Base-by-base conservation (phyloP, 35 echinoderm and acorn worm genomes). In the Holothuria glaberrima region DNA sequence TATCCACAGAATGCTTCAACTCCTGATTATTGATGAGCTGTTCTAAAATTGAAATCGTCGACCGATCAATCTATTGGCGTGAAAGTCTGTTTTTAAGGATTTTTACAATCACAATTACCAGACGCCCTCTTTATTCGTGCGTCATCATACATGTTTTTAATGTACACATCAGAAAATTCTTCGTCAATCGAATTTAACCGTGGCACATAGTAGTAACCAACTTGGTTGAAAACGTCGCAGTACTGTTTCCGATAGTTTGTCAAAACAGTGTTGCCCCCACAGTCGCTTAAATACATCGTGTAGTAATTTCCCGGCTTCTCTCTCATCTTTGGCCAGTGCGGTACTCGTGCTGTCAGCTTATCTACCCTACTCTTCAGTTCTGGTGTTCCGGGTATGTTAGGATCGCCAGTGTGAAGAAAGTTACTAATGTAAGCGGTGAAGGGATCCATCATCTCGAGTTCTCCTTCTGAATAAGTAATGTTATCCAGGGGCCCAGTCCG, bases 321-420 rank as follows among this genome's bases (percentile, higher is more conserved):
- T 60, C 48, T 60, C 57, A 82, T 60, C 27, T 82, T 82, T 10
- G 79, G 79, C 79, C 79, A 82, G 38, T 58, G 27, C 10, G 57
- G 57, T 22, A 29, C 21, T 45, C 38, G 48, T 12, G 41, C 79
- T 60, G 38, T 18, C 30, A 82, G 54, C 48, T 82, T 82, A 3
- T 36, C 30, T 58, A 58, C 25, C 48, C 18, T 82, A 13, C 38
- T 58, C 30, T 30, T 59, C 27, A 86, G 22, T 45, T 86, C 83
- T 33, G 83, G 83, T 20, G 83, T 67, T 46, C 88, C 88, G 18
- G 82, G 46, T 33, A 54, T 61, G n/a, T 92, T 92, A 14, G 90
- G 91, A 26, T 92, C 69, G 0, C 83, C 91, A 17, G 82, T 78
- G 48, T 92, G 91, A 30, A 84, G 81, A 44, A 92, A 86, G 71